Evolutionary conservation across 2,888 invertebrate genomes (phyloP).

Genomic region (Chelonus formosanus): DNA sequence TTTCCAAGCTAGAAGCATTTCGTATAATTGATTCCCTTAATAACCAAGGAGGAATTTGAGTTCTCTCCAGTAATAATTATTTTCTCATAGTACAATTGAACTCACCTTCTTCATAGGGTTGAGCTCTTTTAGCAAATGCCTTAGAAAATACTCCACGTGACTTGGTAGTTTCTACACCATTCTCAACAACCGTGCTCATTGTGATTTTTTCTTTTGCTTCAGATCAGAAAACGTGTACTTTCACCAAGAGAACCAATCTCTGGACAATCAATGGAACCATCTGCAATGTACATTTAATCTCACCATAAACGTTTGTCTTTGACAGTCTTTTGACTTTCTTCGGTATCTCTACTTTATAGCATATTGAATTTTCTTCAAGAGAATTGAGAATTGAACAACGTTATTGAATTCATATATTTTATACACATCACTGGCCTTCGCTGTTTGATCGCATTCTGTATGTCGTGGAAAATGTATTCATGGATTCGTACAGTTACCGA

Average conservation of each 20-base stretch:
- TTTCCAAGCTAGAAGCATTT: too few species aligned
- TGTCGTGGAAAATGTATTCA: slow-evolving; percentile 2
- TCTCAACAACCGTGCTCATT: slow-evolving; percentile 59
- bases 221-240: slow-evolving; percentile 12
- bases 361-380: slow-evolving; percentile 26
- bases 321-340: slow-evolving; percentile 9
- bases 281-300: slow-evolving; percentile 40
- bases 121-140: slow-evolving; percentile 59
- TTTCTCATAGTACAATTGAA: slow-evolving; percentile 30
- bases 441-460: slow-evolving; percentile 25
- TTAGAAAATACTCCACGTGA: slow-evolving; percentile 57
- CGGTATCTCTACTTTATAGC: slow-evolving; percentile 5
- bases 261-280: slow-evolving; percentile 36
- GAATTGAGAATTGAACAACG: slow-evolving; percentile 6
- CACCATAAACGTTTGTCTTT: slow-evolving; percentile 31
- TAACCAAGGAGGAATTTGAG: too few species aligned
- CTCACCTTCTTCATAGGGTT: slow-evolving; percentile 62
- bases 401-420: slow-evolving; percentile 15
- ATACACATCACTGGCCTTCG: slow-evolving; percentile 1
- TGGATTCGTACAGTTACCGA: neutral
- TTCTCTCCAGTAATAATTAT: neutral
- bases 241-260: slow-evolving; percentile 29
- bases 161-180: slow-evolving; percentile 55
- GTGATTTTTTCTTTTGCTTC: slow-evolving; percentile 19
- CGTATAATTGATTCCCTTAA: too few species aligned